Evolutionary conservation across 2,888 invertebrate species (phyloP).

Genomic region (Ophion ventricosus): DNA sequence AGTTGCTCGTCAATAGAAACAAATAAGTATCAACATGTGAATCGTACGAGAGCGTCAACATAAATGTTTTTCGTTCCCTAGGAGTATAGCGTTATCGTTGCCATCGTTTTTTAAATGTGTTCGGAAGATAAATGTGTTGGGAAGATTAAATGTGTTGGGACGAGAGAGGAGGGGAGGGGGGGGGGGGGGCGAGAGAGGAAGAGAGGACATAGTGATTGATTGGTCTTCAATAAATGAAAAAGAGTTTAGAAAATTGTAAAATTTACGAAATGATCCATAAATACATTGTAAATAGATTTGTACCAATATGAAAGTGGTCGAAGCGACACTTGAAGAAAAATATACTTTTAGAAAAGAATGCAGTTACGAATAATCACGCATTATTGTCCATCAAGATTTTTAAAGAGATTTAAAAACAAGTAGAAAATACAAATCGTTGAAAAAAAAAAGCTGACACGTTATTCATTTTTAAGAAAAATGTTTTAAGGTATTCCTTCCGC

Average conservation of each 20-base stretch:
- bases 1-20: conserved; percentile 9
- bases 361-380: conserved; percentile 1
- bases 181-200: neutral
- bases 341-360: neutral
- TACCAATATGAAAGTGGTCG: neutral
- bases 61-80: conserved; percentile 33
- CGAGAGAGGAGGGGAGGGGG: neutral
- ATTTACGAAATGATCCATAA: conserved; percentile 18
- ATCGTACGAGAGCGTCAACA: conserved; percentile 37
- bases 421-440: conserved; percentile 19
- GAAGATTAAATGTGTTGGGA: too few relatives aligned
- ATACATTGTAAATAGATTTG: conserved; percentile 30
- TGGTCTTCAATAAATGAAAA: conserved; percentile 70
- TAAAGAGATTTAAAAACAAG: conserved; percentile 1
- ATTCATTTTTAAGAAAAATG: too few relatives aligned
- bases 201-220: conserved; percentile 58
- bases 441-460: too few relatives aligned
- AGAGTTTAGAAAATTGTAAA: conserved; percentile 40
- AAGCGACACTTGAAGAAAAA: neutral
- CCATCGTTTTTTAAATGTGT: conserved; percentile 68
- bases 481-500: too few relatives aligned
- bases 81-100: conserved; percentile 51
- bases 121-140: conserved; percentile 61
- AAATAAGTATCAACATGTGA: conserved; percentile 26
- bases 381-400: conserved; percentile 7